These are phyloP conservation scores for Tanypteryx hageni DNA, from an alignment of 2,888 invertebrate genomes.

Conservation along the genomic window DNA sequence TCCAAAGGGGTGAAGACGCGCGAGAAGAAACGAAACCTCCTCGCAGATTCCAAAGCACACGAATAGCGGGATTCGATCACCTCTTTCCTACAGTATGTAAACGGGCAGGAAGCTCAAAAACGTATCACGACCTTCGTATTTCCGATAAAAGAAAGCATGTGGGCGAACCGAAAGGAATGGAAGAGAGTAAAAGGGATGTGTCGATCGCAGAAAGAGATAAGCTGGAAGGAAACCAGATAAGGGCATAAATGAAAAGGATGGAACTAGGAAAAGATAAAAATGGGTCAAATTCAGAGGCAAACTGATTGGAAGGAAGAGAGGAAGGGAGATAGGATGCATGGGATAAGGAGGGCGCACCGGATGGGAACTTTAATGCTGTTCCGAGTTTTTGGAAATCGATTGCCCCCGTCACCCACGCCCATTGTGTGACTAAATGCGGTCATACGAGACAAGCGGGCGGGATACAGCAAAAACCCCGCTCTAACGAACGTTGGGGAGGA, in stretches of 20 bases:
- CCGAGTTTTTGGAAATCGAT: not conserved
- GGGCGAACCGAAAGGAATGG: not conserved
- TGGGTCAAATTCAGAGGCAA: not conserved
- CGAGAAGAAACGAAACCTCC: too few species aligned
- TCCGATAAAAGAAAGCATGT: not conserved
- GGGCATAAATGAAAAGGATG: not conserved
- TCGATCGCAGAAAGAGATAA: not conserved
- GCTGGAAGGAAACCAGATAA: not conserved
- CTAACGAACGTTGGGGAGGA: not conserved
- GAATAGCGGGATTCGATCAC: too few species aligned
- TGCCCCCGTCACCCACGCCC: not conserved
- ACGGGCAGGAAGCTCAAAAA: not conserved
- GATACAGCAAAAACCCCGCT: not conserved
- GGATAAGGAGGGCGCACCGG: not conserved
- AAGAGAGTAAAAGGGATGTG: not conserved
- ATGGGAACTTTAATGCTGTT: not conserved
- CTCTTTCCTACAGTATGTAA: too few species aligned
- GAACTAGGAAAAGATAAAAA: not conserved
- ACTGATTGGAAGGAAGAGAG: not conserved
- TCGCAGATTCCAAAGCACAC: too few species aligned
- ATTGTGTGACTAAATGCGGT: not conserved
- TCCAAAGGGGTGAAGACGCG: too few species aligned
- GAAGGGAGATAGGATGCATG: not conserved
- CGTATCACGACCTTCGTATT: not conserved
- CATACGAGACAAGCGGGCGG: not conserved